Conservation (phyloP, 1,140 invertebrate species). For the Planococcus citri region DNA sequence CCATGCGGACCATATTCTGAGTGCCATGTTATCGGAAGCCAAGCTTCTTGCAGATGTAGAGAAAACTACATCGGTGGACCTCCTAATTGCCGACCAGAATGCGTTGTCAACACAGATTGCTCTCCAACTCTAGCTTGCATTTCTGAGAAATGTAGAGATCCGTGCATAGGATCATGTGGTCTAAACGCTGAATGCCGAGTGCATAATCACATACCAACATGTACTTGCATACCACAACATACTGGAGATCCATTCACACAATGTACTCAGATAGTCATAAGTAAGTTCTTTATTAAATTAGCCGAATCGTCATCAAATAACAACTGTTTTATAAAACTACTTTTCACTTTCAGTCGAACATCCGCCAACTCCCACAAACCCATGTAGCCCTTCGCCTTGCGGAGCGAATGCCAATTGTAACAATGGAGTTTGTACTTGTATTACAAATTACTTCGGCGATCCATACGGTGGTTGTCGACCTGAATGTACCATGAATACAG, state of each 20-base stretch:
- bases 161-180: conserved; percentile 56
- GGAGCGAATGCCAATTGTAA: conserved; percentile 59
- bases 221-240: conserved; percentile 47
- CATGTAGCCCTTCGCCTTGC: conserved; percentile 66
- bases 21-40: conserved; percentile 35
- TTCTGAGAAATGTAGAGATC: conserved; percentile 52
- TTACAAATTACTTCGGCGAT: conserved; percentile 58
- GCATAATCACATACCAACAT: conserved; percentile 61
- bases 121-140: conserved; percentile 42
- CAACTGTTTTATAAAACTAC: neutral
- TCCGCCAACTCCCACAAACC: conserved; percentile 40
- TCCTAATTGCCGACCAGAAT: conserved; percentile 45
- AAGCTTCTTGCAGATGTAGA: conserved; percentile 44
- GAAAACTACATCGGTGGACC: conserved; percentile 41
- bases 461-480: conserved; percentile 54
- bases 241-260: conserved; percentile 48
- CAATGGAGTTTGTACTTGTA: conserved; percentile 58
- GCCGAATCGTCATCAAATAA: neutral
- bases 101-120: conserved; percentile 42
- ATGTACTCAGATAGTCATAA: conserved; percentile 32
- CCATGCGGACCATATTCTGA: conserved; percentile 41
- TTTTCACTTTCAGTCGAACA: conserved; percentile 18
- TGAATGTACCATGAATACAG: conserved; percentile 71
- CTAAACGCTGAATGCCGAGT: conserved; percentile 54
- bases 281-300: conserved; percentile 25